A percentile compares a stretch with the other conserved stretches of the same genome.
Evolutionary conservation across 2,797 vertebrate genomes (phyloP).

Genomic region (Glossophaga mutica): DNA sequence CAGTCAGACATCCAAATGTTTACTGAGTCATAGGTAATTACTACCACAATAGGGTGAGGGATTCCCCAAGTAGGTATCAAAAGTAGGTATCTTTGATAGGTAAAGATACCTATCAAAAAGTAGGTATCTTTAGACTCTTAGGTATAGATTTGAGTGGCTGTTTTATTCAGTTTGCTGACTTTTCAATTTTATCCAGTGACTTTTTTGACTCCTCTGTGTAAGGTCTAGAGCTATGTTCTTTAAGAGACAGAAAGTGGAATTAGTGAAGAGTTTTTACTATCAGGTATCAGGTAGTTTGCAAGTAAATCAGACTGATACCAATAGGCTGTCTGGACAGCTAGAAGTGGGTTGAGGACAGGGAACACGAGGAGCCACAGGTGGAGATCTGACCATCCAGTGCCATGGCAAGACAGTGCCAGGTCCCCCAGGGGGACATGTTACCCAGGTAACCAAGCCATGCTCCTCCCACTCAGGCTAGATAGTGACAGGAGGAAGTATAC

Average conservation of each 20-base stretch:
- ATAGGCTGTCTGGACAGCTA: no score
- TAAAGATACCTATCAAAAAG: no score
- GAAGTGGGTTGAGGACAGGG: no score
- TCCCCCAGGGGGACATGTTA: background rate
- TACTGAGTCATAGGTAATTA: slow-evolving; percentile 61
- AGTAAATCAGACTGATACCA: background rate
- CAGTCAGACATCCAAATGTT: slow-evolving; percentile 46
- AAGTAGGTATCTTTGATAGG: background rate
- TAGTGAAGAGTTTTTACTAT: background rate
- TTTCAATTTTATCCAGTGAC: background rate
- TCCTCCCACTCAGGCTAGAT: background rate
- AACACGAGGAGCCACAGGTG: no score
- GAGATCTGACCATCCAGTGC: no score
- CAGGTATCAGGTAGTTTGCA: background rate
- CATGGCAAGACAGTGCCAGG: no score
- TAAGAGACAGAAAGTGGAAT: background rate
- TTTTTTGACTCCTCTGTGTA: background rate
- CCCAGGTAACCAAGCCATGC: background rate
- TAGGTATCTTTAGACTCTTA: background rate
- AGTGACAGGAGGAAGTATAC: no score
- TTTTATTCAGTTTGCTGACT: slow-evolving; percentile 51
- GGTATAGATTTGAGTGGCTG: background rate
- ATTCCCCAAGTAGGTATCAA: slow-evolving; percentile 55
- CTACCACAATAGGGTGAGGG: slow-evolving; percentile 31
- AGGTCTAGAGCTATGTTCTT: background rate